phyloP scores from a whole-genome alignment of 2,797 vertebrate genomes.

The Urophycis tenuis region DNA sequence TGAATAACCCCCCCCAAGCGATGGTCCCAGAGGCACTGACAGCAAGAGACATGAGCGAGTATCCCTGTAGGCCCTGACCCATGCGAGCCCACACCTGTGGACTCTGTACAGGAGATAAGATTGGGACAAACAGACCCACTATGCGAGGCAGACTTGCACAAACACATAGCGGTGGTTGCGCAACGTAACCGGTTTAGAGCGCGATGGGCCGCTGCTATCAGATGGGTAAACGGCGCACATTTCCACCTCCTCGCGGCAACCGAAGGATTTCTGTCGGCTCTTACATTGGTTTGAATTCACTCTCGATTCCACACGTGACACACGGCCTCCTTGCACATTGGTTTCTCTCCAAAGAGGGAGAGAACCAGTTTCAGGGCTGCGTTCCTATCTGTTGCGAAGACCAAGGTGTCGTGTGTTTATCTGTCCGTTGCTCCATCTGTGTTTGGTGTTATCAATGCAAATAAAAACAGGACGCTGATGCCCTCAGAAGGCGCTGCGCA shows the following conservation, averaged over 20 bases:
- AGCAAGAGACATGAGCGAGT: neutral
- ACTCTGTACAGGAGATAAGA: conserved; percentile 77
- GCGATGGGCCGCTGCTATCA: neutral
- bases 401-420: conserved; percentile 31
- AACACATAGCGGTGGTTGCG: conserved; percentile 23
- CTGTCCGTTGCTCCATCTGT: conserved; percentile 18
- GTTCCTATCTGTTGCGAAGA: conserved; percentile 21
- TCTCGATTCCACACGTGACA: neutral
- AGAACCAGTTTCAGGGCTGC: conserved; percentile 14
- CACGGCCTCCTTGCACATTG: neutral
- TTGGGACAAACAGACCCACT: conserved; percentile 44
- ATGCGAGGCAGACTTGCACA: conserved; percentile 33
- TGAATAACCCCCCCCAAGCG: neutral
- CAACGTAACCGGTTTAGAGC: conserved; percentile 16
- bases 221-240: neutral
- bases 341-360: neutral
- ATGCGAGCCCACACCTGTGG: conserved; percentile 47
- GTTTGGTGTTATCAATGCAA: neutral
- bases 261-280: neutral
- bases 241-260: neutral
- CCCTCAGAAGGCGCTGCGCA: neutral
- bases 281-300: neutral
- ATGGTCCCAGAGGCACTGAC: neutral
- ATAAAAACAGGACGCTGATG: neutral
- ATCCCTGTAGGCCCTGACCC: neutral